phyloP scores from a whole-genome alignment of 2,888 invertebrate genomes.

The Ernsta delagoae region DNA sequence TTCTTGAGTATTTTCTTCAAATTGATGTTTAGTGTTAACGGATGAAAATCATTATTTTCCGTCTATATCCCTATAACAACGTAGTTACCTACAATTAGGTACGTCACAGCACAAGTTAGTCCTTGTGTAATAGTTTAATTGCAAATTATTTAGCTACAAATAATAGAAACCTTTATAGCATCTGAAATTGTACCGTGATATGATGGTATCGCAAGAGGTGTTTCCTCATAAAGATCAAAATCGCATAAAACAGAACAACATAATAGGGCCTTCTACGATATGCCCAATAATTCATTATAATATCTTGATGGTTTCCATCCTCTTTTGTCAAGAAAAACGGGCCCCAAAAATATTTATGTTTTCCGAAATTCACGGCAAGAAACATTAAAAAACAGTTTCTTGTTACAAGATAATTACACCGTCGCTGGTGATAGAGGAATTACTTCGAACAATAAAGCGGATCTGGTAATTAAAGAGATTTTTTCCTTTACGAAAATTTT shows the following conservation, averaged over 20 bases:
- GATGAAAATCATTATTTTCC: too few species aligned
- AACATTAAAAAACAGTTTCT: slow-evolving; percentile 10
- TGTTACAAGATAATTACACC: slow-evolving; percentile 11
- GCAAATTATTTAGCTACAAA: too few species aligned
- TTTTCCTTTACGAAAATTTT: not conserved
- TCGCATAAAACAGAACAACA: not conserved
- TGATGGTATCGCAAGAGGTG: too few species aligned
- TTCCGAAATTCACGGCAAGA: slow-evolving; percentile 12
- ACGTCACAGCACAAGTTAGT: too few species aligned
- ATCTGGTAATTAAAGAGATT: not conserved
- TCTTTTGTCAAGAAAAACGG: slow-evolving; percentile 44
- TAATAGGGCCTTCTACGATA: slow-evolving; percentile 43
- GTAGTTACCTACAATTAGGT: too few species aligned
- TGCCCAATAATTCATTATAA: slow-evolving; percentile 64
- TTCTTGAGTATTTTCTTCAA: not conserved
- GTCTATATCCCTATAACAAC: too few species aligned
- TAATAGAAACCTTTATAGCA: too few species aligned
- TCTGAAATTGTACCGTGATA: too few species aligned
- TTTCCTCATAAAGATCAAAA: too few species aligned
- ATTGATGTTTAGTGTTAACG: too few species aligned
- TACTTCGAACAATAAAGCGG: not conserved
- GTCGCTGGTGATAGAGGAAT: not conserved
- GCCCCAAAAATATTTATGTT: slow-evolving; percentile 32
- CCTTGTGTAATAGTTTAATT: too few species aligned
- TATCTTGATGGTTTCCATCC: slow-evolving; percentile 46